Evolutionary conservation across 2,113 vertebrate species (phyloP), one percentile per base, ranked within the genome.

Genomic region (Romanogobio albipinnatus): DNA sequence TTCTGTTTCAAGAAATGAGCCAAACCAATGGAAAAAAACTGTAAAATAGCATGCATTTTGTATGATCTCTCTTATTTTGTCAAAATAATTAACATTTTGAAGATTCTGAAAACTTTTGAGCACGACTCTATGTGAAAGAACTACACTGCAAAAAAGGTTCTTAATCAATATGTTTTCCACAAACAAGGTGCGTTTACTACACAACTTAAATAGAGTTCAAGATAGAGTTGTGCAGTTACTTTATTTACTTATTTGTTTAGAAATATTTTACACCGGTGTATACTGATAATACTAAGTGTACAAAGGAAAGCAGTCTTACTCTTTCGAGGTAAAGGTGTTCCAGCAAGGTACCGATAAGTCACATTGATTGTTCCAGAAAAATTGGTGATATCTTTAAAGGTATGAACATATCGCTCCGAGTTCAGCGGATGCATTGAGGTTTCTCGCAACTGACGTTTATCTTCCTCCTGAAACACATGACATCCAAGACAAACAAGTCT

Each of bases 361-460:
- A 99, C 96, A 80, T 99, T 99, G 87, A 98, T 97, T 81, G 94
- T 94, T 92, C 97, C 97, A 86, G 98, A 98, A 93, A 97, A 97
- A 91, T 99, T 99, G 74, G 96, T 97, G 82, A 97, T 93, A 88
- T 98, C 96, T 94, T 96, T 96, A 90, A 98, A 96, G 39, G 94
- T 96, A 89, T 96, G 97, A 87, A 95, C 94, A 82, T 96, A 97
- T 90, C 96, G 93, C 78, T 98, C 97, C 59, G 98, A 94, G 92
- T 94, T 96, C 58, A 96, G 92, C 43, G 96, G 96, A 88, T 97
- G 97, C 4, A 95, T 95, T 73, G 96, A 93, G 36, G 95, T 92
- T 90, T 98, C 97, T 90, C 96, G 95, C 91, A 96, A 91, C 89
- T 96, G 94, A 58, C 95, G 94, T 90, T 98, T 98, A 87, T 97